Evolutionary conservation across 2,888 invertebrate genomes (phyloP).

Genomic region (Noctua comes): DNA sequence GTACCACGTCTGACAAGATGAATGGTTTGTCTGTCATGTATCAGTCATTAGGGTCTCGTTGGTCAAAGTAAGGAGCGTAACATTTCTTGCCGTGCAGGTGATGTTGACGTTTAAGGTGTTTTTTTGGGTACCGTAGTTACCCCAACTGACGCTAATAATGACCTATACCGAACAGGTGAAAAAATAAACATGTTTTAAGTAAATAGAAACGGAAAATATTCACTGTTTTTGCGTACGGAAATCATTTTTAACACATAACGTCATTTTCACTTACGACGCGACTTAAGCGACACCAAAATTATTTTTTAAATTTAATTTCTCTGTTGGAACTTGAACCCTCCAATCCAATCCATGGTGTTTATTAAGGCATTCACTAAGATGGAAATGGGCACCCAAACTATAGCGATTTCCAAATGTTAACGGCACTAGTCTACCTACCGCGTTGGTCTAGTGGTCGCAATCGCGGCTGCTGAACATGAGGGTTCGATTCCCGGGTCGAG

Average conservation of each 20-base stretch:
- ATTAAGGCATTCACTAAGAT: background rate
- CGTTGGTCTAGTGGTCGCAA: no score
- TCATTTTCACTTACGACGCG: background rate
- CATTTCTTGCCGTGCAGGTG: background rate
- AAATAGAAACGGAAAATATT: background rate
- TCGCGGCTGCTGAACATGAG: no score
- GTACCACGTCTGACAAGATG: conserved; percentile 15
- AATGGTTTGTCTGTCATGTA: conserved; percentile 21
- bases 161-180: no score
- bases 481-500: no score
- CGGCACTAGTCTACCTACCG: no score
- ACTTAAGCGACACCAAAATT: background rate
- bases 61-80: no score
- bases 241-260: background rate
- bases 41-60: conserved; percentile 18
- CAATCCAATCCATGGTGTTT: background rate
- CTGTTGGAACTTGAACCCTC: background rate
- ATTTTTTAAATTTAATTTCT: background rate
- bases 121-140: background rate
- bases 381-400: background rate
- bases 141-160: no score
- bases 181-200: background rate
- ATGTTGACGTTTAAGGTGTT: background rate
- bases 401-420: background rate
- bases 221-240: background rate